Evolutionary conservation across 2,113 vertebrate genomes (phyloP), one percentile per base, ranked within the genome.

Genomic region (Cochlearius cochlearius): DNA sequence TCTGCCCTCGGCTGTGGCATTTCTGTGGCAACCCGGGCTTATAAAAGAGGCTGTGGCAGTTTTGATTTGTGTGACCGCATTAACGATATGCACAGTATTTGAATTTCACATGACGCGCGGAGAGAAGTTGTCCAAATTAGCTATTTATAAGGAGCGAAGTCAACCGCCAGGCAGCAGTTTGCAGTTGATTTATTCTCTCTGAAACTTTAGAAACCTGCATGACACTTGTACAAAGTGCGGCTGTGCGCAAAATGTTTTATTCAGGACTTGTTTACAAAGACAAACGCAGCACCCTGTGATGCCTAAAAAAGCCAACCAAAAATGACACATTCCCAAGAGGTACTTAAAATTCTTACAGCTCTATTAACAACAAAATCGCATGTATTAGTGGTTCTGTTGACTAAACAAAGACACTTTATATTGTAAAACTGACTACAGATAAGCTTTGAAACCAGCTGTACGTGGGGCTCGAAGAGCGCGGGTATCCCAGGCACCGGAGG

Each of bases 351-450:
- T 97, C 97, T 97, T 97, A 96, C 88, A 86, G 96, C 85, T 96
- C 91, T 85, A 86, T 95, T 96, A 95, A 56, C 45, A 50, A 86
- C 94, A 95, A 94, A 97, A 95, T 96, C 92, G 74, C 86, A 94
- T 84, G 91, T 94, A 92, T 91, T 94, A 96, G 85, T 80, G 77
- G 82, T 91, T 93, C 94, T 94, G 88, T 97, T 97, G 92, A 93
- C 92, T 95, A 96, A 97, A 98, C 94, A 97, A 97, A 97, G 96
- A 93, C 92, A 96, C 80, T 97, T 97, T 95, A 83, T 96, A 56
- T 90, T 90, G 86, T 89, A 86, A 95, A 88, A 95, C 69, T 87
- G 72, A 89, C 88, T 90, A 60, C 25, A 86, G 68, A 77, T 77
- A 68, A 88, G 79, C 78, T 96, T 56, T 86, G 86, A 78, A 68